Evolutionary conservation across 2,797 vertebrate genomes (phyloP), one percentile per base, ranked within the genome.

Genomic region (Sebastes reedi): DNA sequence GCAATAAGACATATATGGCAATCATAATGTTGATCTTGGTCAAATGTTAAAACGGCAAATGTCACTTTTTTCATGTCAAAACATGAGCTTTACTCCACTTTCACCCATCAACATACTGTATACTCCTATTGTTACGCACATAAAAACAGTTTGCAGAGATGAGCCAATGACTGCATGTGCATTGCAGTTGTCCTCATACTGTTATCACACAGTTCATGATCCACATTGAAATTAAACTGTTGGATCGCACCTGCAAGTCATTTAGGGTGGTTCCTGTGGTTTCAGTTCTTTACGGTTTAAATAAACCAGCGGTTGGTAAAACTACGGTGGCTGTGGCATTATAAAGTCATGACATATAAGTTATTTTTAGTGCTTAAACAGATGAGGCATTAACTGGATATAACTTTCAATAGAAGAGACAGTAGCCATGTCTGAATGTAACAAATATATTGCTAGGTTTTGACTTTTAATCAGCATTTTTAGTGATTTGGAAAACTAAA

Each of bases 181-280:
- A 13, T 14, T 54, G 29, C 27, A 65, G 3, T 29, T 74, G 25
- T 20, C 10, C 6, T 46, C 14, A 11, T 32, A 1, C 14, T 59
- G 18, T 34, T 20, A 11, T 16, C 2, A 59, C 30, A 42, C n/a
- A 14, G 11, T 29, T 22, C 29, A 46, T 24, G 6, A 22, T 39
- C 6, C 29, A 55, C 56, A 76, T 20, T 75, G 69, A 87, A 86
- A 86, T 62, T n/a, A 3, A 3, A 8, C 6, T 0, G 46, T 72
- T 74, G 39, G 50, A 50, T 32, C 29, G 61, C 75, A 24, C 27
- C 74, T 36, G 3, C 3, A 64, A 2, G 4, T 6, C 50, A 34
- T 27, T 59, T 58, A 58, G 11, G n/a, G 71, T 70, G 72, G 12
- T 73, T 67, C 10, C 8, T 69, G 60, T 39, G 58, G 64, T 65